Evolutionary conservation across 2,888 invertebrate species (phyloP).

Genomic region (Pediacus dermestoides): DNA sequence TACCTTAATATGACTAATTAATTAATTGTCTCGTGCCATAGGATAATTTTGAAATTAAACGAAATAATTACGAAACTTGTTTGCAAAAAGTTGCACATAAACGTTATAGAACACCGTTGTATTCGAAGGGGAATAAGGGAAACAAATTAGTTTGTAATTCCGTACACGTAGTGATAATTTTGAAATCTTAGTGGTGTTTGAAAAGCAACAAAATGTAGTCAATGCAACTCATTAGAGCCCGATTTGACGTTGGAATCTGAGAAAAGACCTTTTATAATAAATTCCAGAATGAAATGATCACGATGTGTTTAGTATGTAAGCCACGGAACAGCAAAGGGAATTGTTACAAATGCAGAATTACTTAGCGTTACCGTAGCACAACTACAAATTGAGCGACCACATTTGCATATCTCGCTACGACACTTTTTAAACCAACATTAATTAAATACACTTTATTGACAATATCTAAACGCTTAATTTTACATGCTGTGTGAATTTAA

Average conservation of each 20-base stretch:
- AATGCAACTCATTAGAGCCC: constrained; percentile 26
- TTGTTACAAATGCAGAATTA: constrained; percentile 29
- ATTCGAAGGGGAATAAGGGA: too few species aligned
- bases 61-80: too few species aligned
- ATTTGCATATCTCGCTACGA: constrained; percentile 28
- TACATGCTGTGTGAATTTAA: constrained; percentile 29
- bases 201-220: constrained; percentile 18
- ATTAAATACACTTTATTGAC: constrained; percentile 35
- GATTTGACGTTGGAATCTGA: constrained; percentile 16
- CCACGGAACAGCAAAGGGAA: constrained; percentile 24
- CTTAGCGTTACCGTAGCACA: constrained; percentile 21
- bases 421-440: constrained; percentile 29
- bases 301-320: constrained; percentile 29
- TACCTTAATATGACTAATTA: too few species aligned
- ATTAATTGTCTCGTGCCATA: too few species aligned
- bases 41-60: too few species aligned
- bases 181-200: constrained; percentile 5
- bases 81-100: too few species aligned
- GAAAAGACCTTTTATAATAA: constrained; percentile 26
- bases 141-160: neutral
- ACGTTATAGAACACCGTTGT: too few species aligned
- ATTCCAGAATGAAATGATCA: constrained; percentile 28
- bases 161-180: constrained; percentile 4
- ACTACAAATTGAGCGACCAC: constrained; percentile 26
- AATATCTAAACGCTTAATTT: constrained; percentile 34